These are phyloP conservation scores for Neuroscelio doddi DNA, from an alignment of 2,888 invertebrate genomes.

Conservation along the genomic window DNA sequence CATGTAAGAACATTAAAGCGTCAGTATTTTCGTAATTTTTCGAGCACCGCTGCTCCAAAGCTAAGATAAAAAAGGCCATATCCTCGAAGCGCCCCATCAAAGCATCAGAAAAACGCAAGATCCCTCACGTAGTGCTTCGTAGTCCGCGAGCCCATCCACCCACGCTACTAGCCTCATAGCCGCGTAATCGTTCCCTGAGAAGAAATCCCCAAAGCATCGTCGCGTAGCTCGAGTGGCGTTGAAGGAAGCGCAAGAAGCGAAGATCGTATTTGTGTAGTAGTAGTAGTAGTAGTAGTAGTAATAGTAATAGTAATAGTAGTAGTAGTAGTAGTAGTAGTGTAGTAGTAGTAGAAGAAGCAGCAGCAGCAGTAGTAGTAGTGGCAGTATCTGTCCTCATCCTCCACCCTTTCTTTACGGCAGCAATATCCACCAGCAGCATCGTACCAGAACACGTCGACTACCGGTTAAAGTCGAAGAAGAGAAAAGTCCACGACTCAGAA, in stretches of 20 bases:
- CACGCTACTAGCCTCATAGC: conserved; percentile 24
- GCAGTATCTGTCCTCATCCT: conserved; percentile 18
- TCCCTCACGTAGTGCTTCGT: conserved; percentile 32
- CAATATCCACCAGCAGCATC: conserved; percentile 26
- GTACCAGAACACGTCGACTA: conserved; percentile 23
- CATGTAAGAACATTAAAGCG: conserved; percentile 8
- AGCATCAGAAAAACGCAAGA: conserved; percentile 20
- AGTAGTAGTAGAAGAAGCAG: too few species aligned
- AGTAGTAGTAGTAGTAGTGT: conserved; percentile 18
- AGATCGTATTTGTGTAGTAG: conserved; percentile 14
- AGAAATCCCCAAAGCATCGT: conserved; percentile 71
- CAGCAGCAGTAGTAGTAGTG: too few species aligned
- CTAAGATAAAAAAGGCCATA: conserved; percentile 21
- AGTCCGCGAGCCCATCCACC: conserved; percentile 20
- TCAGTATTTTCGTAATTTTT: conserved; percentile 15
- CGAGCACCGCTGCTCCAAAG: conserved; percentile 11
- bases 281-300: too few species aligned
- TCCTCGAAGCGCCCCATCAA: conserved; percentile 13
- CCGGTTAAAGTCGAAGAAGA: conserved; percentile 32
- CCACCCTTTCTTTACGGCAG: conserved; percentile 14
- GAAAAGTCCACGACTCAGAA: conserved; percentile 28
- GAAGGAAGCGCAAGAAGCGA: conserved; percentile 27
- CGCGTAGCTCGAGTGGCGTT: conserved; percentile 71
- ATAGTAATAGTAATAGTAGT: not conserved
- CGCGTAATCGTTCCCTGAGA: conserved; percentile 59